phyloP scores from a whole-genome alignment of 2,113 vertebrate species.

The Lagopus muta region DNA sequence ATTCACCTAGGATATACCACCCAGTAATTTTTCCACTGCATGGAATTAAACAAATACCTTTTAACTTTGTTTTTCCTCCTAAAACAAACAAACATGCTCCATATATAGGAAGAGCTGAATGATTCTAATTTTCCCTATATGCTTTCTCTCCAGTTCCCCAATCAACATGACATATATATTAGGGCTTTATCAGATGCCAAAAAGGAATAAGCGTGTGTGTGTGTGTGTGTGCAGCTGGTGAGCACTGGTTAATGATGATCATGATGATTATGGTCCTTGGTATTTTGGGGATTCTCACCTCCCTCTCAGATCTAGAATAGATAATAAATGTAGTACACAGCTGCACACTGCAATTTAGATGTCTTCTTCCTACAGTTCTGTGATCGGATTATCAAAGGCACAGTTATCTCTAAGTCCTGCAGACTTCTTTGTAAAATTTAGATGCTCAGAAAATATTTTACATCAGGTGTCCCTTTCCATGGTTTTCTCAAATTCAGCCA shows the following conservation, averaged over 20 bases:
- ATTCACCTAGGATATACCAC: not conserved
- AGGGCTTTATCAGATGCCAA: slow-evolving; percentile 24
- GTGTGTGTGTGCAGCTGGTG: slow-evolving; percentile 33
- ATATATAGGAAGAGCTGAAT: not conserved
- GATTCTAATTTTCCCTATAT: not conserved
- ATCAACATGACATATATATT: not conserved
- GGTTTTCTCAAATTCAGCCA: not conserved
- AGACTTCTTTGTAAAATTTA: not conserved
- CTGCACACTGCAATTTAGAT: slow-evolving; percentile 65
- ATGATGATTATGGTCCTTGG: slow-evolving; percentile 58
- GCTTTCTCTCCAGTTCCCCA: not conserved
- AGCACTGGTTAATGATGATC: slow-evolving; percentile 66
- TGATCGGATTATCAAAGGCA: not conserved
- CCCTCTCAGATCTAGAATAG: slow-evolving; percentile 55
- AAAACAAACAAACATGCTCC: not conserved
- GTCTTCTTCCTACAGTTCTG: slow-evolving; percentile 49
- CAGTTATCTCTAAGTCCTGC: not conserved
- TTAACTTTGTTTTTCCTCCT: not conserved
- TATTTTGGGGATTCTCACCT: slow-evolving; percentile 64
- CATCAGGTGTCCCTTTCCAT: not conserved
- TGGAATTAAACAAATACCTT: not conserved
- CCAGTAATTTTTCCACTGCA: not conserved
- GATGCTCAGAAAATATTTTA: not conserved
- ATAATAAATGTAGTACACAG: slow-evolving; percentile 65
- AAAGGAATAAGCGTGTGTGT: not conserved